Evolutionary conservation across 2,113 vertebrate species (phyloP), one percentile per base, ranked within the genome.

Genomic region (Hirundichthys speculiger): DNA sequence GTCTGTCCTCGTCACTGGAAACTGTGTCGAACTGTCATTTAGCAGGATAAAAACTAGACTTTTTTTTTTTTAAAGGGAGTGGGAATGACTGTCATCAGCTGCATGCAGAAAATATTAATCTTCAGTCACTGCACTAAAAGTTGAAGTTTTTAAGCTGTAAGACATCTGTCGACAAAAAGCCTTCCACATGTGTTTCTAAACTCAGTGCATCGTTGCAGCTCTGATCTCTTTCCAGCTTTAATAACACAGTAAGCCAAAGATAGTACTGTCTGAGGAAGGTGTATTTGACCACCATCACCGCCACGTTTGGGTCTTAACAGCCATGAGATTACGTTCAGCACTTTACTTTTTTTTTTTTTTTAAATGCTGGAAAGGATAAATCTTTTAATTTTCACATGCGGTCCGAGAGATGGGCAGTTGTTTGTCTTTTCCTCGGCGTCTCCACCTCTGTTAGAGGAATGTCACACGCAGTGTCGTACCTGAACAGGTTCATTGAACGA

Each of bases 171-270:
- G 14, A 24, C 27, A 0, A 64, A 73, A 51, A 57, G 38, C 47
- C 52, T 27, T 22, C 25, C 34, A 20, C 43, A 52, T 21, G 45
- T 40, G 18, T 46, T 39, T 46, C 57, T 40, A 22, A 73, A 59
- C 15, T 45, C 57, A 46, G 38, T 51, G 13, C 34, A 42, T 64
- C 16, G 20, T n/a, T 67, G 57, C 63, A 51, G 65, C 47, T 69
- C 73, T 74, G 68, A 69, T 19, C 58, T 45, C 16, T 41, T 9
- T 75, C 60, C 69, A 72, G 40, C 64, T 39, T 74, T 75, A 77
- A 84, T 47, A 30, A 59, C 38, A 39, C 41, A 39, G 65, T 74
- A 59, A 46, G 41, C 30, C 47, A 67, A 58, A 68, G 55, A 68
- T 34, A 53, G 11, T 56, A 34, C 40, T 55, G 41, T 56, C 40